Base-by-base conservation (phyloP, 1,140 invertebrate species). In the Limonius californicus region DNA sequence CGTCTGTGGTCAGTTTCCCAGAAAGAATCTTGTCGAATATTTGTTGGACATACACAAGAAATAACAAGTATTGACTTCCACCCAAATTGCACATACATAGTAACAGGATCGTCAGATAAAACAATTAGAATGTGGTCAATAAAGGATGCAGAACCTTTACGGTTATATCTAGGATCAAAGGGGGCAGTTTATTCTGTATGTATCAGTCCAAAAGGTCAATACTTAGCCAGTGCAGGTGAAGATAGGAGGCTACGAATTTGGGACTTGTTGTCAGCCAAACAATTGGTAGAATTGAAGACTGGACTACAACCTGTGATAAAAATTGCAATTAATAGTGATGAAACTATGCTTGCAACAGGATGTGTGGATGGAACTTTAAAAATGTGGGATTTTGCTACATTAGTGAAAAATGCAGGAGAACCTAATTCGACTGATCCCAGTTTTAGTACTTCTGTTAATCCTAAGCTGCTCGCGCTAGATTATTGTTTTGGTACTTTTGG, bases 1-100 rank as follows among this genome's bases (percentile, higher is more conserved):
- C 85, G 91, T 72, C 75, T 96, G 21, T 96, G 92, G 92, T 85
- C 85, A n/a, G 77, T 91, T 64, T 90, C 91, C 74, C 84, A 86
- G 64, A 88, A 87, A 35, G 87, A 88, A 76, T 88, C 89, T 27
- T 77, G 94, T 0, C 80, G 92, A 66, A 84, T 92, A 64, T 91
- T 92, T 75, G 87, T 86, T 45, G 92, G 91, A 12, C 92, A 95
- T 74, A 87, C 85, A 65, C 81, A 87, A 74, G 89, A 93, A 82
- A 87, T 95, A 21, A 91, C 92, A 76, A 89, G 88, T 69, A 76
- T 88, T 30, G 80, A 82, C 68, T 89, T 89, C 77, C 88, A 90
- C 76, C 85, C 88, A 20, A 89, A 88, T 72, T 80, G 82, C 57
- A 76, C 81, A 42, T 89, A 89, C 68, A 59, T 89, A 16, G 87